Evolutionary conservation across 2,797 vertebrate genomes (phyloP).

Genomic region (Typhlichthys subterraneus): DNA sequence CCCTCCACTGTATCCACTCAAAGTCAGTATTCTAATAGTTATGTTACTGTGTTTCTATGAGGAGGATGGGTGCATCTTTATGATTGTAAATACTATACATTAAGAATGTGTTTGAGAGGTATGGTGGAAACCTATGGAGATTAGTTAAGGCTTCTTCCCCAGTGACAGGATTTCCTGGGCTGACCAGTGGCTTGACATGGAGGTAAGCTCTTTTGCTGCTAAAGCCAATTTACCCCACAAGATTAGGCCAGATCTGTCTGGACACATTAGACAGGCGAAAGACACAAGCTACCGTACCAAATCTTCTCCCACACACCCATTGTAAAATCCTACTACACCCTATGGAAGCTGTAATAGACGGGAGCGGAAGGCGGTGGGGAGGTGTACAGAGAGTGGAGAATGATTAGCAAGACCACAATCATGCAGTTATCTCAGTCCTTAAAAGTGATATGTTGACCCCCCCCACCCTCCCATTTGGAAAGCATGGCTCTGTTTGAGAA

Average conservation of each 20-base stretch:
- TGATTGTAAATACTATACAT: constrained; percentile 6
- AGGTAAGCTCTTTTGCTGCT: constrained; percentile 82
- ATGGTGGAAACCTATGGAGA: constrained; percentile 36
- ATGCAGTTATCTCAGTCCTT: no score
- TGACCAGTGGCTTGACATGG: constrained; percentile 72
- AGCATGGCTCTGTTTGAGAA: neutral
- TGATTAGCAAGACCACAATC: neutral
- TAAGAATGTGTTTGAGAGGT: constrained; percentile 17
- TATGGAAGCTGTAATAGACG: constrained; percentile 11
- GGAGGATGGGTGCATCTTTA: no score
- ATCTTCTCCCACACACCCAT: constrained; percentile 21
- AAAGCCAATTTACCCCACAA: constrained; percentile 83
- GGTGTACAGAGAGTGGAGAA: constrained; percentile 8
- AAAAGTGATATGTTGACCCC: neutral
- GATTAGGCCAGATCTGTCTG: constrained; percentile 81
- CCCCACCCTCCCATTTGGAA: neutral
- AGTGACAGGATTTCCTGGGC: constrained; percentile 74
- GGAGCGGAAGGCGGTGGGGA: neutral
- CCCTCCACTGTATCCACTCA: no score
- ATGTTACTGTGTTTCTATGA: no score
- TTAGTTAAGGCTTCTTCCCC: constrained; percentile 67
- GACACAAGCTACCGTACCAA: constrained; percentile 2
- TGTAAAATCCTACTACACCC: constrained; percentile 14
- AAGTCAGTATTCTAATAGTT: no score
- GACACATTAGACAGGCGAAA: constrained; percentile 52